A percentile compares a stretch with the other conserved stretches of the same genome.
Evolutionary conservation across 2,888 invertebrate species (phyloP).

Genomic region (Torymus tubicola): DNA sequence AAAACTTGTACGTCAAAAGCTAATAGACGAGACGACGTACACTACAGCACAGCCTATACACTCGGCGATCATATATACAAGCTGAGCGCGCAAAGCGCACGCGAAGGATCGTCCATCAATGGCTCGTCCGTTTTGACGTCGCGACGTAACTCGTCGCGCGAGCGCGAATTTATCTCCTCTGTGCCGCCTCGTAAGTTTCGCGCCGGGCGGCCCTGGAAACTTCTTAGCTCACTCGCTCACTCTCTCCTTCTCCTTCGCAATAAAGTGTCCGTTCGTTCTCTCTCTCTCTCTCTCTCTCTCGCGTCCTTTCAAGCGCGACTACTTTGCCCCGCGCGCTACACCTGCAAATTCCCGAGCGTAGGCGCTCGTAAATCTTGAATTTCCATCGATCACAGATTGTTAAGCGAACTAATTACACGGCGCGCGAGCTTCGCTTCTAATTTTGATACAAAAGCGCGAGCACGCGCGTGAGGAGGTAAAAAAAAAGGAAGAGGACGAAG

Average conservation of each 20-base stretch:
- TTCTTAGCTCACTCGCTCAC: constrained; percentile 11
- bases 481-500: not conserved
- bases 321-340: not conserved
- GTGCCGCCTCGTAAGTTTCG: constrained; percentile 3
- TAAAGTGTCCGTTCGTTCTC: constrained; percentile 22
- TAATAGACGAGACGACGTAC: constrained; percentile 5
- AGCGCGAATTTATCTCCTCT: constrained; percentile 40
- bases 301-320: constrained; percentile 21
- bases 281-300: not conserved
- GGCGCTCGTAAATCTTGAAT: constrained; percentile 51
- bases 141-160: not conserved
- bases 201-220: constrained; percentile 8
- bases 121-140: constrained; percentile 31
- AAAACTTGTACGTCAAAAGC: constrained; percentile 5
- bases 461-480: not conserved
- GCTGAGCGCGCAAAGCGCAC: not conserved
- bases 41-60: too few relatives aligned
- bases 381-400: constrained; percentile 54
- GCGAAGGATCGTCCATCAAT: constrained; percentile 34
- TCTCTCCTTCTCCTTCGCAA: constrained; percentile 13
- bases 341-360: not conserved
- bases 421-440: constrained; percentile 30
- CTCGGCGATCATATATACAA: not conserved
- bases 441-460: constrained; percentile 44
- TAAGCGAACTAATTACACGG: constrained; percentile 48